These are phyloP conservation scores for Zalophus californianus DNA, from an alignment of 2,797 vertebrate genomes.

Conservation along the genomic window DNA sequence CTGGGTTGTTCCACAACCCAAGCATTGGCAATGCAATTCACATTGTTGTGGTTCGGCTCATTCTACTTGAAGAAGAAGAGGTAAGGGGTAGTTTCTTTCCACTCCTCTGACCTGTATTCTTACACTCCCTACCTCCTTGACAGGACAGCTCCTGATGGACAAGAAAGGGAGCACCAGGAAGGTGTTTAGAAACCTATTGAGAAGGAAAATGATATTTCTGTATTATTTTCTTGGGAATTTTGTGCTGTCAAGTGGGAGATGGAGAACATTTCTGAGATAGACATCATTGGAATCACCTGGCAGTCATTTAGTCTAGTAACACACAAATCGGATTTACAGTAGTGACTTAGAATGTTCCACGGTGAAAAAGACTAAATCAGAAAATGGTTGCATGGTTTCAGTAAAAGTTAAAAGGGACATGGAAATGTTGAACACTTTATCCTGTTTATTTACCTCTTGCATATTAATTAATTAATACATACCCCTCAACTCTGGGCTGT, in stretches of 20 bases:
- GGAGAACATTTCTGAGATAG: neutral
- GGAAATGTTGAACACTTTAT: neutral
- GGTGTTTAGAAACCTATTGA: neutral
- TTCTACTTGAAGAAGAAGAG: conserved; percentile 97
- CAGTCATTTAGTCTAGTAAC: neutral
- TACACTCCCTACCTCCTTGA: neutral
- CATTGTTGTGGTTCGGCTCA: conserved; percentile 96
- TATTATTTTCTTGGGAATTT: neutral
- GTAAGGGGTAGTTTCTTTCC: conserved; percentile 86
- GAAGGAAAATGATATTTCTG: neutral
- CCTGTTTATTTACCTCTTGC: neutral
- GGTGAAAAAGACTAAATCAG: neutral
- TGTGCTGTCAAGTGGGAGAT: neutral
- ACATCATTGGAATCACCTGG: neutral
- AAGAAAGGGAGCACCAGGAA: neutral
- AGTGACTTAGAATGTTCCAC: neutral
- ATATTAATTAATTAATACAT: neutral
- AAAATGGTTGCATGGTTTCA: neutral
- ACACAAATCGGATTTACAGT: neutral
- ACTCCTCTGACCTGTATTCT: neutral
- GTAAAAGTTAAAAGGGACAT: neutral
- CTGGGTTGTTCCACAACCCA: conserved; percentile 96
- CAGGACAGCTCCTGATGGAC: neutral
- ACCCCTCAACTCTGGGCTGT: neutral
- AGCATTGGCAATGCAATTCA: conserved; percentile 98